Conservation (phyloP, 2,797 vertebrate genomes). For the Bryconaethiops microstoma region DNA sequence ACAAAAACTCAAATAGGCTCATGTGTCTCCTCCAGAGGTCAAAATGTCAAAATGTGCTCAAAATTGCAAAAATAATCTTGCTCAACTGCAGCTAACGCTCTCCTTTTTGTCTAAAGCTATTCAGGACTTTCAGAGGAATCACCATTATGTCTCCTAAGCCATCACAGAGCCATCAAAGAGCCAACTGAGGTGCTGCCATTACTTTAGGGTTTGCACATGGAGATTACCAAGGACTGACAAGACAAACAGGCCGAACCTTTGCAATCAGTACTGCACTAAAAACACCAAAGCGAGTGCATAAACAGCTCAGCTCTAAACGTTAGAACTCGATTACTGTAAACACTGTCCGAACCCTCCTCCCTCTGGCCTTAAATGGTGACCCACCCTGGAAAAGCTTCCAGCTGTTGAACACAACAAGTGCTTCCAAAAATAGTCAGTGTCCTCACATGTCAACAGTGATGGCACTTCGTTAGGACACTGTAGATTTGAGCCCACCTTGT, state of each 20-base stretch:
- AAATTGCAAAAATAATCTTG: too few relatives aligned
- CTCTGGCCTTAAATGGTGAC: slow-evolving; percentile 31
- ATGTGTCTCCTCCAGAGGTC: too few relatives aligned
- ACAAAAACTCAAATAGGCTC: too few relatives aligned
- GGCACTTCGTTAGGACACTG: slow-evolving; percentile 13
- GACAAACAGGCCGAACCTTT: background rate
- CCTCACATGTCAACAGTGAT: slow-evolving; percentile 31
- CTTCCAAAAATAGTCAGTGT: slow-evolving; percentile 46
- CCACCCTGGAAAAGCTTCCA: slow-evolving; percentile 10
- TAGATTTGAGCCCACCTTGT: slow-evolving; percentile 9
- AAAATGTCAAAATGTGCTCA: too few relatives aligned
- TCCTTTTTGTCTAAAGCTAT: too few relatives aligned
- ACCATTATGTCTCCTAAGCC: too few relatives aligned
- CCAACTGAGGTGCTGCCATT: too few relatives aligned
- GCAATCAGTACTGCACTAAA: background rate
- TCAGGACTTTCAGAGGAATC: too few relatives aligned
- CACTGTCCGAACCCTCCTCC: background rate
- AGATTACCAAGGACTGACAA: too few relatives aligned
- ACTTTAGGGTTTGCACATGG: too few relatives aligned
- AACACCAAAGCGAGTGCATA: background rate
- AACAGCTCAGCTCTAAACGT: background rate
- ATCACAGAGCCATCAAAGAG: too few relatives aligned
- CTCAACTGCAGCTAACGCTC: too few relatives aligned
- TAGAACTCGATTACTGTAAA: slow-evolving; percentile 2
- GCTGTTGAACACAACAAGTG: slow-evolving; percentile 35